phyloP scores from a whole-genome alignment of 2,113 vertebrate genomes.

The Myiozetetes cayanensis region DNA sequence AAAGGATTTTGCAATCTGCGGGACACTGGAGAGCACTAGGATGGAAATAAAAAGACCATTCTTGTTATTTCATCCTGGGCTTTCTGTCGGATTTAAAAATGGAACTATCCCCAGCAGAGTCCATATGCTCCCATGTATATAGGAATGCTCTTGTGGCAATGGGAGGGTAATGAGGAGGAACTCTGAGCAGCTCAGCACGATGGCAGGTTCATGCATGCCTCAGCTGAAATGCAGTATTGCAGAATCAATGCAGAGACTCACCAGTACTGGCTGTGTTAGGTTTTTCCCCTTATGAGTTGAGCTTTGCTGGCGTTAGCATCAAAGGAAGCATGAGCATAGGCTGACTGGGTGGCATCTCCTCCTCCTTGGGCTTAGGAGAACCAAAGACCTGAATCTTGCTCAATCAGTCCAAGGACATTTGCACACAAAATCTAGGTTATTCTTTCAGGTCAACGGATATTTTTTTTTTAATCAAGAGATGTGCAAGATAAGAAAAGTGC shows the following conservation, averaged over 20 bases:
- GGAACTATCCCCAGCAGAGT: not conserved
- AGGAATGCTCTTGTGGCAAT: not conserved
- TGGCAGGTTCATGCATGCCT: constrained; percentile 14
- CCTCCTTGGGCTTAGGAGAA: not conserved
- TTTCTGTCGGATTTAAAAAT: not conserved
- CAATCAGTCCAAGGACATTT: not conserved
- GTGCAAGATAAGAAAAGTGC: not conserved
- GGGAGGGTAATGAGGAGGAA: not conserved
- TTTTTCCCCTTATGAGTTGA: not conserved
- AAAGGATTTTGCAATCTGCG: not conserved
- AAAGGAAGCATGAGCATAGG: not conserved
- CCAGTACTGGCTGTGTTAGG: not conserved
- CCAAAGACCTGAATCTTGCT: not conserved
- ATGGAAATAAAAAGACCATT: not conserved
- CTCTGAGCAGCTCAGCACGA: constrained; percentile 22
- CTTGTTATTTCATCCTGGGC: not conserved
- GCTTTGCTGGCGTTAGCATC: not conserved
- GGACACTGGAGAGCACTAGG: not conserved
- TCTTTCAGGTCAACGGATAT: not conserved
- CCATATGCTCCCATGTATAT: not conserved
- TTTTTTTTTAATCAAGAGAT: not conserved
- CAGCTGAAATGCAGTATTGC: constrained; percentile 25
- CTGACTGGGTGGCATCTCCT: constrained; percentile 21
- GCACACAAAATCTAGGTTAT: not conserved
- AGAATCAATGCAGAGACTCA: constrained; percentile 17